Evolutionary conservation across 2,797 vertebrate genomes (phyloP), one percentile per base, ranked within the genome.

Genomic region (Perodicticus potto): DNA sequence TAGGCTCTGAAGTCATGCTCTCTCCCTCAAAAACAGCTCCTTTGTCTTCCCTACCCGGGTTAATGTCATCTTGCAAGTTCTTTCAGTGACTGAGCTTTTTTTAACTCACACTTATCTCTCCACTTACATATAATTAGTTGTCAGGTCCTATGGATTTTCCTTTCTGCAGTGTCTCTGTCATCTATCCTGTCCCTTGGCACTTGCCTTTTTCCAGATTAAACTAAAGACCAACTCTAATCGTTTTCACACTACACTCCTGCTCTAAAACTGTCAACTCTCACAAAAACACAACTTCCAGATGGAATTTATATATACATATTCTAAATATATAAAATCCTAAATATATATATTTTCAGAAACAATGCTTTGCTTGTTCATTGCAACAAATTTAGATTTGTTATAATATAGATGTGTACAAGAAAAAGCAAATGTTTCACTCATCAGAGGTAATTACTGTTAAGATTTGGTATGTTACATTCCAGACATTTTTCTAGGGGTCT

Each of bases 81-180:
- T 93, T 76, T 95, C 55, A 53, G 61, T 53, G 29, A 53, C 72
- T 49, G 61, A 95, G 74, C 23, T 89, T 63, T 95, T 94, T 92
- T 87, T 61, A 87, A 72, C 65, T 93, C 43, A 65, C 53, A 1
- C 7, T 86, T 70, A 19, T 84, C 77, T 90, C 49, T 93, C 49
- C 29, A 43, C n/a, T 94, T 92, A 92, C 37, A 55, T 72, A 83
- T 57, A 89, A 86, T 89, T 72, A 92, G 69, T 83, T 88, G 70
- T 78, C 25, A 82, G 25, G 87, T 91, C 59, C 55, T 83, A 69
- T 40, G 69, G 67, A 86, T 93, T 89, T 88, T 78, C 45, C 74
- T 77, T 92, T 77, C 45, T n/a, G 63, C 29, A 45, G 8, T 78
- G 40, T 96, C 67, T 72, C 40, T 89, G 63, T 27, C 65, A 40